A percentile compares a stretch with the other conserved stretches of the same genome.
These are phyloP conservation scores for Otis tarda DNA, from an alignment of 2,113 vertebrate species.

Conservation along the genomic window DNA sequence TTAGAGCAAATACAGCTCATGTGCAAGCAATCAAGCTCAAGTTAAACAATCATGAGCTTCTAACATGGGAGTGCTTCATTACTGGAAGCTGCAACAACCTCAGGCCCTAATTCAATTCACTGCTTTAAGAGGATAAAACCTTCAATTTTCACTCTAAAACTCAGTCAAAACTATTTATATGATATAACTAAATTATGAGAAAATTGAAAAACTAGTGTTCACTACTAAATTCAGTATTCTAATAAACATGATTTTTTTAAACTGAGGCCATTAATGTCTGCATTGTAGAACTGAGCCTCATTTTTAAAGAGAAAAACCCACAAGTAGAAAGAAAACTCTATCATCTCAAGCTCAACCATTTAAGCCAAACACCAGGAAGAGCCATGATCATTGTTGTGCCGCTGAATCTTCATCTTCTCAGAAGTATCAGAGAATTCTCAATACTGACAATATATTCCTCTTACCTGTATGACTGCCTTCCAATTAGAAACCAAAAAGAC, in stretches of 20 bases:
- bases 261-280: neutral
- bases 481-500: neutral
- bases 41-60: neutral
- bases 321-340: neutral
- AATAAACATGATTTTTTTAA: fast-evolving
- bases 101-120: neutral
- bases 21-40: neutral
- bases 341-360: neutral
- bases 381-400: neutral
- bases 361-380: neutral
- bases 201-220: neutral
- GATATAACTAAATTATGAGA: neutral
- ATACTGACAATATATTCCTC: neutral
- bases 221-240: neutral
- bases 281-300: neutral
- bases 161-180: neutral
- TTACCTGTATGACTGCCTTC: neutral
- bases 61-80: neutral
- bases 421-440: neutral
- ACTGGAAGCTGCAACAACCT: neutral
- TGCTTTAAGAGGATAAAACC: neutral
- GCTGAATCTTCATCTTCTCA: neutral
- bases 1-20: neutral
- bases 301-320: neutral
- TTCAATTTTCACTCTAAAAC: neutral